phyloP scores from a whole-genome alignment of 2,888 invertebrate species.

The Venustoraphidia nigricollis region DNA sequence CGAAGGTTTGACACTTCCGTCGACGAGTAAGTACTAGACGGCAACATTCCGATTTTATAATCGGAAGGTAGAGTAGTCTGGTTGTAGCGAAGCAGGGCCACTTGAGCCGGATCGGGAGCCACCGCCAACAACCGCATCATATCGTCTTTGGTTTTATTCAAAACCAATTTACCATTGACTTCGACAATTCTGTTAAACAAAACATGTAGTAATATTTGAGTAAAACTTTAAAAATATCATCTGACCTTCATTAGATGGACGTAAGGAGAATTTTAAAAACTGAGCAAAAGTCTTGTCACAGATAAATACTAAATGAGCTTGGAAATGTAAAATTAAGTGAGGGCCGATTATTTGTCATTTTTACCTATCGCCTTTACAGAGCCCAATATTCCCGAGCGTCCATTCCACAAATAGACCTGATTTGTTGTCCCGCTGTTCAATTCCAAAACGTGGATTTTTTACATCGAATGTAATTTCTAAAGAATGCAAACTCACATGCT shows the following conservation, averaged over 20 bases:
- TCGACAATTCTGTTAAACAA: conserved; percentile 47
- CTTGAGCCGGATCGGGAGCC: conserved; percentile 43
- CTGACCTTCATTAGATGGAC: conserved; percentile 1
- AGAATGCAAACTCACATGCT: conserved; percentile 36
- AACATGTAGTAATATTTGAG: conserved; percentile 4
- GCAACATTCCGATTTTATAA: conserved; percentile 13
- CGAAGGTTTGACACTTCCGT: conserved; percentile 37
- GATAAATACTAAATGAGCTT: too few species aligned
- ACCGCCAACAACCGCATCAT: conserved; percentile 47
- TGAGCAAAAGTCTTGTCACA: too few species aligned
- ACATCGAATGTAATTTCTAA: conserved; percentile 53
- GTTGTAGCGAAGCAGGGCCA: conserved; percentile 41
- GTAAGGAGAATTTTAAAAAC: too few species aligned
- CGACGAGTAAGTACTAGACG: conserved; percentile 21
- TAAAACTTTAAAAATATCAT: too few species aligned
- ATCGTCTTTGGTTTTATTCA: conserved; percentile 55
- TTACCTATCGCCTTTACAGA: conserved; percentile 62
- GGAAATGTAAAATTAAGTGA: too few species aligned
- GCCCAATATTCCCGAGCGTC: conserved; percentile 61
- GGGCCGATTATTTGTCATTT: conserved; percentile 4
- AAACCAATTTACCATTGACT: conserved; percentile 62
- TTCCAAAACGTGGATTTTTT: conserved; percentile 57
- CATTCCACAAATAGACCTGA: conserved; percentile 63
- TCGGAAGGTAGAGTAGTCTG: conserved; percentile 15
- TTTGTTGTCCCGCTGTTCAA: conserved; percentile 46